Conservation (phyloP, 2,888 invertebrate species). For the Griposia aprilina region DNA sequence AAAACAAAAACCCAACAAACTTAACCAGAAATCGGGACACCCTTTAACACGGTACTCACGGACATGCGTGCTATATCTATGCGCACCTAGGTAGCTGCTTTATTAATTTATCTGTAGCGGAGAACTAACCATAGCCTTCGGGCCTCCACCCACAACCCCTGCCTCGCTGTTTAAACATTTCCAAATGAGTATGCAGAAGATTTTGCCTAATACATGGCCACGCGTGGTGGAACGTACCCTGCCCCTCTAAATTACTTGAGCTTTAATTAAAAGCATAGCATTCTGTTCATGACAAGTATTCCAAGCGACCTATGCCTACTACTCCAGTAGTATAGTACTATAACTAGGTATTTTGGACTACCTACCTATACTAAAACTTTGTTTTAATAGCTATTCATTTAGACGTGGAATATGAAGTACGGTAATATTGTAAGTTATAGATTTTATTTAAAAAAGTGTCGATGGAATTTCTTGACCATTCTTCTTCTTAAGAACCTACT, state of each 20-base stretch:
- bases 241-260: constrained; percentile 88
- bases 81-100: constrained; percentile 81
- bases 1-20: constrained; percentile 3
- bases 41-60: constrained; percentile 77
- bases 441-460: not conserved
- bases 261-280: constrained; percentile 90
- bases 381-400: constrained; percentile 20
- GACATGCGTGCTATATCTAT: constrained; percentile 86
- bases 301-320: constrained; percentile 78
- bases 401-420: not conserved
- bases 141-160: constrained; percentile 70
- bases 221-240: constrained; percentile 77
- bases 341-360: constrained; percentile 70
- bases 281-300: constrained; percentile 90
- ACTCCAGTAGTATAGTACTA: constrained; percentile 68
- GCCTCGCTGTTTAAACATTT: constrained; percentile 88
- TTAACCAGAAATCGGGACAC: constrained; percentile 71
- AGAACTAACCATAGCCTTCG: constrained; percentile 87
- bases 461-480: not conserved
- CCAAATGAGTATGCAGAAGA: constrained; percentile 90
- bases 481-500: not conserved
- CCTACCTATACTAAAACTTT: constrained; percentile 18
- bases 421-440: not conserved
- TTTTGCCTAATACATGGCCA: constrained; percentile 86
- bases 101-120: constrained; percentile 90